Evolutionary conservation across 2,113 vertebrate genomes (phyloP), one percentile per base, ranked within the genome.

Genomic region (Elaphurus davidianus): DNA sequence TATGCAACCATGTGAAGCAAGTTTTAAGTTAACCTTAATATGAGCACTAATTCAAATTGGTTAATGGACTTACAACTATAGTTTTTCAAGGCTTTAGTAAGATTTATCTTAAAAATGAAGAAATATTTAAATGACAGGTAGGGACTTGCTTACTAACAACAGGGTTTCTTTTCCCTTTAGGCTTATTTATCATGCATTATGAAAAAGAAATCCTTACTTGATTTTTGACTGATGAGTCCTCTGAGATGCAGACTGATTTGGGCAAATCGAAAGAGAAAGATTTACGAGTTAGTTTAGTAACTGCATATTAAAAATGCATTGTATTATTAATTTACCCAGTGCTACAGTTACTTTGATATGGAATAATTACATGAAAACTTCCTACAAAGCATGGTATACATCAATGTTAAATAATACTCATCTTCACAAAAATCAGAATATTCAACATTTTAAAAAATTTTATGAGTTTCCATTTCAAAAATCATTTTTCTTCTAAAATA

Each of bases 201-300:
- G 55, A 67, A 92, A 96, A 2, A 98, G 59, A 98, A 98, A 89
- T 79, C 98, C 99, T 99, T 98, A 99, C 99, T 99, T 99, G 98
- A 99, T 99, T 98, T 99, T 99, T 98, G 99, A 98, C 95, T 97
- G 98, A 91, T 98, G 83, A 97, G 96, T 97, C 86, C 94, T 97
- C 97, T 98, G 99, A 78, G 98, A 98, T 43, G 57, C 94, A 89
- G 97, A 98, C 94, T 67, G 93, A 97, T 98, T 96, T 94, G 83
- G 91, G 9, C 16, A 98, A 11, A 57, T 96, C 83, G 64, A 97
- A 96, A 98, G 67, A 95, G 57, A 97, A 97, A 96, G 60, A 98
- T 98, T 88, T 91, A 97, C 52, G 98, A 97, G n/a, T 98, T 64
- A 97, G 36, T 97, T 94, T 90, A 97, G 55, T 16, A 54, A 94